Evolutionary conservation across 2,888 invertebrate genomes (phyloP), one percentile per base, ranked within the genome.

Genomic region (Agonum fuliginosum): DNA sequence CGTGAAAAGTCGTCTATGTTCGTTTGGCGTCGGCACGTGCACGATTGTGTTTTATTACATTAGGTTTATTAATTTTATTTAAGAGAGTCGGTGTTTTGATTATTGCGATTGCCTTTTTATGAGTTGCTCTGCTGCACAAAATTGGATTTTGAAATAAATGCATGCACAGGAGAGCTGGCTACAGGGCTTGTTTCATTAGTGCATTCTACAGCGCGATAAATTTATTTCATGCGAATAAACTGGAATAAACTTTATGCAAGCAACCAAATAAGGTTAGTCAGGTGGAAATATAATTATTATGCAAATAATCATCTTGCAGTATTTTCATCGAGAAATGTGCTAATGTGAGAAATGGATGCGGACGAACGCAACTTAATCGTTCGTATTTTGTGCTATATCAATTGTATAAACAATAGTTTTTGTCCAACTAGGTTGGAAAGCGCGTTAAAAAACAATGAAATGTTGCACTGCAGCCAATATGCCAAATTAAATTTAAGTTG

Each of bases 61-160:
- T 20, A 22, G n/a, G n/a, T 51, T 51, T 51, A 51, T 51, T 22
- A 51, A 51, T 51, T 24, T 51, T 51, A 22, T 51, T 51, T 51
- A 8, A 22, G 22, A n/a, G 19, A 22, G 22, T n/a, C 51, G 4
- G 19, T 51, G 22, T n/a, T 12, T 43, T 10, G 12, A n/a, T 43
- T 8, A 43, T 41, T 41, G 41, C 41, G 8, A 34, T 4, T 51
- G 51, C 20, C 22, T 51, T 51, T 20, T 51, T n/a, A n/a, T n/a
- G n/a, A n/a, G 22, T 51, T 19, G 22, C n/a, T 24, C 14, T 6
- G 8, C 34, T 24, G 51, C n/a, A 51, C 8, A 4, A n/a, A 30
- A 58, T 58, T 58, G 8, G 30, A 58, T 58, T 58, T 58, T 58
- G 20, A 48, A 48, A 48, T 48, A 8, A 48, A 14, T 17, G 48